Evolutionary conservation across 2,113 vertebrate species (phyloP).

Genomic region (Dolichallabes microphthalmus): DNA sequence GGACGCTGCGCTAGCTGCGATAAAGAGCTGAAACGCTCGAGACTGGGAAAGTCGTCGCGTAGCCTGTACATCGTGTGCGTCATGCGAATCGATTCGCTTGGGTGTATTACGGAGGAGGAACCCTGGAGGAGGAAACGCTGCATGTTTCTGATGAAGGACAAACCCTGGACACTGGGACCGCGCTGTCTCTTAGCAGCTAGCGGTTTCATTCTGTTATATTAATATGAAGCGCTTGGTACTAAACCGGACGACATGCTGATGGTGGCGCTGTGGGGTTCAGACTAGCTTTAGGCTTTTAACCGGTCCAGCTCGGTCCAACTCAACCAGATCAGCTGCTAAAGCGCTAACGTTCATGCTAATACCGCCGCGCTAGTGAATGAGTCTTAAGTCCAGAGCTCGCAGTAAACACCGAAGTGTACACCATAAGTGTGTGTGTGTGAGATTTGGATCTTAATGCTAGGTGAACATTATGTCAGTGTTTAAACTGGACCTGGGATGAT

Average conservation of each 20-base stretch:
- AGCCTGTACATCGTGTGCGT: neutral
- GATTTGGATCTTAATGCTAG: too few species aligned
- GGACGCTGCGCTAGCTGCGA: constrained; percentile 39
- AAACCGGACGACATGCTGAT: too few species aligned
- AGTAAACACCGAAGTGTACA: neutral
- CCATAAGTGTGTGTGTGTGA: too few species aligned
- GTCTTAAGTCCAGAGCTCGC: neutral
- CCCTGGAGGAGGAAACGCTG: neutral
- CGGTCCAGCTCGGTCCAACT: neutral
- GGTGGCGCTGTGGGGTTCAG: neutral
- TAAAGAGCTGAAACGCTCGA: constrained; percentile 19
- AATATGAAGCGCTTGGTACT: too few species aligned
- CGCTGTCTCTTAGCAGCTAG: too few species aligned
- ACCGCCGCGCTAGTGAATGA: neutral
- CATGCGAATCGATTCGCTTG: neutral
- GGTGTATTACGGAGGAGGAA: neutral
- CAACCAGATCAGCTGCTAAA: neutral
- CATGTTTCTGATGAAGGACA: neutral
- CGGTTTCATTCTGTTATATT: too few species aligned
- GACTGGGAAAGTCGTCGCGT: neutral
- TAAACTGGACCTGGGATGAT: too few species aligned
- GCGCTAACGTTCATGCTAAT: neutral
- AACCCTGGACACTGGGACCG: neutral
- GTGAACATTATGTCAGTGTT: too few species aligned
- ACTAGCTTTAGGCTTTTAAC: neutral